Conservation (phyloP, 2,797 vertebrate species). For the Eupleurogrammus muticus region DNA sequence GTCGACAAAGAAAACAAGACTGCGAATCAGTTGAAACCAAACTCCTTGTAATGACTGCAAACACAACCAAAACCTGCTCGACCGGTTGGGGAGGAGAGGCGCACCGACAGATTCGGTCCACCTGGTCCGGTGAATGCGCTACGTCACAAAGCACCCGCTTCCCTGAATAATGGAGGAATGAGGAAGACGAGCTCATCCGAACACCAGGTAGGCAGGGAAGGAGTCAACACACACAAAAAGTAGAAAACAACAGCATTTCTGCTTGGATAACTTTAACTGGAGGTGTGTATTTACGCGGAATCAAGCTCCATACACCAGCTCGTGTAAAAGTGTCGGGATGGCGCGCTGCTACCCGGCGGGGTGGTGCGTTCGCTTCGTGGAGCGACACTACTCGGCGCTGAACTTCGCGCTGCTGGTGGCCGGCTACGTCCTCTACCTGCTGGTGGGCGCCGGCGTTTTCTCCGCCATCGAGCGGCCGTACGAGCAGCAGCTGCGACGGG, state of each 20-base stretch:
- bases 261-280: neutral
- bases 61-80: constrained; percentile 43
- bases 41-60: constrained; percentile 33
- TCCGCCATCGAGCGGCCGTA: constrained; percentile 93
- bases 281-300: rapidly evolving
- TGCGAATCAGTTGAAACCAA: neutral
- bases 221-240: no score
- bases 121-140: constrained; percentile 44
- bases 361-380: constrained; percentile 83
- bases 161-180: constrained; percentile 54
- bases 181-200: constrained; percentile 60
- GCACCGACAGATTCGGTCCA: neutral
- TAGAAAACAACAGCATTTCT: neutral
- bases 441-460: constrained; percentile 92
- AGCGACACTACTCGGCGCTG: constrained; percentile 84
- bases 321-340: constrained; percentile 31
- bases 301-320: no score
- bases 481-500: constrained; percentile 87
- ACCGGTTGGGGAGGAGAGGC: constrained; percentile 43
- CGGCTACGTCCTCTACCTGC: constrained; percentile 88
- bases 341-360: constrained; percentile 45
- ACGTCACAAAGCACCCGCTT: constrained; percentile 56
- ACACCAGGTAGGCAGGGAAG: neutral
- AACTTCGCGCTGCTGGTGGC: constrained; percentile 87
- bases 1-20: constrained; percentile 14